phyloP scores from a whole-genome alignment of 2,113 vertebrate genomes.

The Eurypyga helias region DNA sequence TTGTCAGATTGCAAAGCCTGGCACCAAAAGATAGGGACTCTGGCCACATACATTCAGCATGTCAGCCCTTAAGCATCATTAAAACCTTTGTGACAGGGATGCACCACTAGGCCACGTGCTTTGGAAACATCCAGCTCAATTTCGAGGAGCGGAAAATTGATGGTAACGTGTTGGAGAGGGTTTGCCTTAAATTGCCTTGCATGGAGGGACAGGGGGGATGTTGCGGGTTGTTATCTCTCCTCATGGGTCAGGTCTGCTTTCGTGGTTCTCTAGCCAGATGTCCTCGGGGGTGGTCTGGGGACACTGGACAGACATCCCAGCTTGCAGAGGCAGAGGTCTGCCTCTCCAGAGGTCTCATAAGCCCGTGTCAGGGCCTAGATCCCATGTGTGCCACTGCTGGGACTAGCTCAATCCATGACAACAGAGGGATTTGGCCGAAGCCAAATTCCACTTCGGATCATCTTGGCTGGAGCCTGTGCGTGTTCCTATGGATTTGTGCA shows the following conservation, averaged over 20 bases:
- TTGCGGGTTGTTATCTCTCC: neutral
- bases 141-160: neutral
- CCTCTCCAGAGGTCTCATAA: neutral
- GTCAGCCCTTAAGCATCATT: neutral
- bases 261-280: neutral
- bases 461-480: fast-evolving
- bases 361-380: neutral
- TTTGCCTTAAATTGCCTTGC: neutral
- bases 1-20: neutral
- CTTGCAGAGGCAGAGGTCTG: neutral
- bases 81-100: neutral
- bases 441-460: neutral
- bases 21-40: neutral
- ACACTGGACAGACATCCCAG: neutral
- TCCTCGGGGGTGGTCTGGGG: neutral
- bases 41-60: neutral
- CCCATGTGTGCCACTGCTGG: neutral
- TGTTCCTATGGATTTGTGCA: fast-evolving
- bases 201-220: fast-evolving
- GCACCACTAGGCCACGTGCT: fast-evolving
- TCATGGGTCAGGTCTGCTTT: neutral
- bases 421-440: neutral
- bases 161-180: neutral
- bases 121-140: neutral
- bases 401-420: neutral